A percentile compares a stretch with the other conserved stretches of the same genome.
phyloP scores from a whole-genome alignment of 2,888 invertebrate genomes.

The Tortricodes alternella region DNA sequence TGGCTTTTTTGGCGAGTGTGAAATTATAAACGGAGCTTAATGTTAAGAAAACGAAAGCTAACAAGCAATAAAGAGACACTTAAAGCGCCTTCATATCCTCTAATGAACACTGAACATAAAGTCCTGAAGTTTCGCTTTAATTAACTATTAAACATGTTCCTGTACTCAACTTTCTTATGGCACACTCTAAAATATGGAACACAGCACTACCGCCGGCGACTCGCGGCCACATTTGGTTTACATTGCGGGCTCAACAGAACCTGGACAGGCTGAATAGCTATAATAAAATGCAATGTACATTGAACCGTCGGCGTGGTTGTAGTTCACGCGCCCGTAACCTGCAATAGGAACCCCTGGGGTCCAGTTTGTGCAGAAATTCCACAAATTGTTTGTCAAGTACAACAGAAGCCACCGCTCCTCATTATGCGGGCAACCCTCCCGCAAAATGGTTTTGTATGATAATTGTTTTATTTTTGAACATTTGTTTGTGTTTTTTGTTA shows the following conservation, averaged over 20 bases:
- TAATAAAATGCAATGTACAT: slow-evolving; percentile 14
- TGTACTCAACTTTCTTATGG: not conserved
- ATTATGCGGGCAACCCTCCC: slow-evolving; percentile 21
- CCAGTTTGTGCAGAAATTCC: slow-evolving; percentile 19
- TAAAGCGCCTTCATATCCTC: too few relatives aligned
- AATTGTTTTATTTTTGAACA: slow-evolving; percentile 18
- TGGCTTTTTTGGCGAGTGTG: not conserved
- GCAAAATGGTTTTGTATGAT: slow-evolving; percentile 13
- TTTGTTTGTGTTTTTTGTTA: too few relatives aligned
- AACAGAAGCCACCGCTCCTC: slow-evolving; percentile 17
- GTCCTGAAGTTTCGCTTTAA: not conserved
- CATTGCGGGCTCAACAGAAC: not conserved
- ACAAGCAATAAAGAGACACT: too few relatives aligned
- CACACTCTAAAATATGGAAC: slow-evolving; percentile 5
- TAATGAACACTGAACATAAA: not conserved
- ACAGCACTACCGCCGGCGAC: not conserved
- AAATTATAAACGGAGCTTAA: too few relatives aligned
- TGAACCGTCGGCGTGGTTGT: not conserved
- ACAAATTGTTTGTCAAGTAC: slow-evolving; percentile 28
- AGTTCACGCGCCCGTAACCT: not conserved
- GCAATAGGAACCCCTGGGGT: slow-evolving; percentile 6
- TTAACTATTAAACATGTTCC: slow-evolving; percentile 10
- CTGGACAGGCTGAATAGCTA: slow-evolving; percentile 1
- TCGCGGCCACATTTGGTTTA: slow-evolving; percentile 8
- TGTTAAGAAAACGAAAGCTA: too few relatives aligned